These are phyloP conservation scores for Ditylenchus dipsaci DNA, from an alignment of 1,140 invertebrate genomes.

Conservation along the genomic window DNA sequence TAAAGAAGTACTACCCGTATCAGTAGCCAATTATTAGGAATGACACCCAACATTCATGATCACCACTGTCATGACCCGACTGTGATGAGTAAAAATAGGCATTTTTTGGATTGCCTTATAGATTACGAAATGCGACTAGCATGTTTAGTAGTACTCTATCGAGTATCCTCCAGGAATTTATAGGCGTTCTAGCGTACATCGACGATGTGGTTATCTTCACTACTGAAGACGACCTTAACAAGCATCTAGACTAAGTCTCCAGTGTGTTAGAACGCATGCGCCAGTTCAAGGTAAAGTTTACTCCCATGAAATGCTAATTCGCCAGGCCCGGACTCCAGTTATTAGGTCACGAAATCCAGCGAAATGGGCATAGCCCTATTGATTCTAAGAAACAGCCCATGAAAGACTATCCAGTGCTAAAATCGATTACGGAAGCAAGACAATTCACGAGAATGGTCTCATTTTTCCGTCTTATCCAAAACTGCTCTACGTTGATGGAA, in stretches of 20 bases:
- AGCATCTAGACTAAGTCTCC: neutral
- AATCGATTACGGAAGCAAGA: constrained; percentile 42
- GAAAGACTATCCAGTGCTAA: constrained; percentile 28
- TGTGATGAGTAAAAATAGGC: no score
- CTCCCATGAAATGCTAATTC: constrained; percentile 32
- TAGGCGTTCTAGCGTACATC: neutral
- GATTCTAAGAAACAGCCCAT: constrained; percentile 43
- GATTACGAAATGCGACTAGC: constrained; percentile 16
- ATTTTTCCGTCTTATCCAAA: constrained; percentile 9
- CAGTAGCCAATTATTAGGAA: no score
- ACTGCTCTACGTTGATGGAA: constrained; percentile 16
- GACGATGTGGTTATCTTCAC: constrained; percentile 14
- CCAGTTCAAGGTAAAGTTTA: constrained; percentile 10
- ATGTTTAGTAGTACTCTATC: constrained; percentile 19
- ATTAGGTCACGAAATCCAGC: constrained; percentile 48
- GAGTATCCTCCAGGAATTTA: constrained; percentile 49
- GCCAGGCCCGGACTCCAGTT: constrained; percentile 28
- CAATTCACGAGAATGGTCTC: constrained; percentile 46
- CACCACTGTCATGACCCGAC: no score
- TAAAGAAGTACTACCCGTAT: no score
- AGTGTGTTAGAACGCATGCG: constrained; percentile 17
- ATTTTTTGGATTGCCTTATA: no score
- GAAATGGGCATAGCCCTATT: constrained; percentile 43
- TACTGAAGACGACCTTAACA: constrained; percentile 3
- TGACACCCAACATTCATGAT: no score